A percentile compares a stretch with the other conserved stretches of the same genome.
These are phyloP conservation scores for Ischnura elegans DNA, from an alignment of 2,888 invertebrate genomes.

Conservation along the genomic window DNA sequence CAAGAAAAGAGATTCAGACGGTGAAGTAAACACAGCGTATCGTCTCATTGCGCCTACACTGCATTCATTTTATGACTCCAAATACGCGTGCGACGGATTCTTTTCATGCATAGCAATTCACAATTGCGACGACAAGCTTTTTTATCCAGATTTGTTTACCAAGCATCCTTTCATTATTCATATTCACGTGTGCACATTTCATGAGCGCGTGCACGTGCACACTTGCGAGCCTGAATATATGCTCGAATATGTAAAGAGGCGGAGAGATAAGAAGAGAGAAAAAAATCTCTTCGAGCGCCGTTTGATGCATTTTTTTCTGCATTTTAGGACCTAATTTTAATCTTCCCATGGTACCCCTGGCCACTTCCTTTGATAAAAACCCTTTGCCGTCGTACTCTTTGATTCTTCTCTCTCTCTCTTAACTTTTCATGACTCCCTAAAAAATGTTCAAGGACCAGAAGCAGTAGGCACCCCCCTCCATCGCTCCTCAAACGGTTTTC, in stretches of 20 bases:
- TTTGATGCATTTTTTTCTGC: not conserved
- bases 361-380: constrained; percentile 15
- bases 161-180: not conserved
- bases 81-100: too few relatives aligned
- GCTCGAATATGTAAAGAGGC: not conserved
- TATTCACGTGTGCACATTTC: not conserved
- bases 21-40: not conserved
- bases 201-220: not conserved
- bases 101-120: too few relatives aligned
- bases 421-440: not conserved
- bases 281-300: not conserved
- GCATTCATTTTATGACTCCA: too few relatives aligned
- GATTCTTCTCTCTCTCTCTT: not conserved
- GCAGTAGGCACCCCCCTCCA: not conserved
- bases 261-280: not conserved
- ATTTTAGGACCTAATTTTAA: constrained; percentile 22
- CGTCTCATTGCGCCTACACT: fast-evolving
- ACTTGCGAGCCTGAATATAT: not conserved
- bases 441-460: not conserved
- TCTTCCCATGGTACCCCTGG: not conserved
- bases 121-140: not conserved
- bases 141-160: not conserved
- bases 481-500: constrained; percentile 5
- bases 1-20: not conserved
- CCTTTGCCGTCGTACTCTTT: not conserved